Percentiles rank a stretch among this genome's conserved stretches.
Conservation (phyloP, 2,113 vertebrate species). For the Mugil cephalus region DNA sequence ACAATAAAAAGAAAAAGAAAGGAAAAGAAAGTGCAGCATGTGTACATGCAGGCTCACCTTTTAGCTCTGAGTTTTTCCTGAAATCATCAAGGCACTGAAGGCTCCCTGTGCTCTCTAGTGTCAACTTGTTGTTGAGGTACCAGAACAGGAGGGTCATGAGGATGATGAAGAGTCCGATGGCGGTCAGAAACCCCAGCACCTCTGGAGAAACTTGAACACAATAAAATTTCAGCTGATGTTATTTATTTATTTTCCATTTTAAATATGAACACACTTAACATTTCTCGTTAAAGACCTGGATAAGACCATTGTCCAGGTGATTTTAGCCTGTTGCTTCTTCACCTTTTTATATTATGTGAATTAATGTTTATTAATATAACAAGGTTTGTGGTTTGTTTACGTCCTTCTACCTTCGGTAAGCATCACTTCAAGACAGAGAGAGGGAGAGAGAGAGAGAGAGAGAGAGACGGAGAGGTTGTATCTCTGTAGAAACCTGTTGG, state of each 20-base stretch:
- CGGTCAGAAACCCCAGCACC: conserved; percentile 95
- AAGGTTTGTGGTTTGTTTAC: not conserved
- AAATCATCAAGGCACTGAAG: conserved; percentile 93
- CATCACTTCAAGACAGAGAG: not conserved
- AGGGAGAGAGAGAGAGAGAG: not conserved
- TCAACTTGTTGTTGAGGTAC: conserved; percentile 98
- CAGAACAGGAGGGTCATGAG: conserved; percentile 95
- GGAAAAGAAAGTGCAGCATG: not conserved
- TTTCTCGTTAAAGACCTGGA: no score
- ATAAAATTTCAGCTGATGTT: not conserved
- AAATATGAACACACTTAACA: not conserved
- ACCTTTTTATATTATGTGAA: no score
- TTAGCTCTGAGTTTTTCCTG: conserved; percentile 85
- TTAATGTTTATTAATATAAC: not conserved
- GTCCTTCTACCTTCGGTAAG: not conserved
- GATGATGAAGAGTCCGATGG: conserved; percentile 93
- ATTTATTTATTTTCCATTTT: not conserved
- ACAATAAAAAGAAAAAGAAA: no score
- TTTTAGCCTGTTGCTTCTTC: no score
- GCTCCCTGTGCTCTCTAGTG: conserved; percentile 90
- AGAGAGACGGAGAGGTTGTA: not conserved
- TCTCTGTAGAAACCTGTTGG: conserved; percentile 4
- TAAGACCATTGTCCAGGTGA: no score
- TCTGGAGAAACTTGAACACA: conserved; percentile 93
- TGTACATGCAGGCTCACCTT: conserved; percentile 82